A percentile compares a stretch with the other conserved stretches of the same genome.
Evolutionary conservation across 2,113 vertebrate genomes (phyloP).

Genomic region (Heterotis niloticus): DNA sequence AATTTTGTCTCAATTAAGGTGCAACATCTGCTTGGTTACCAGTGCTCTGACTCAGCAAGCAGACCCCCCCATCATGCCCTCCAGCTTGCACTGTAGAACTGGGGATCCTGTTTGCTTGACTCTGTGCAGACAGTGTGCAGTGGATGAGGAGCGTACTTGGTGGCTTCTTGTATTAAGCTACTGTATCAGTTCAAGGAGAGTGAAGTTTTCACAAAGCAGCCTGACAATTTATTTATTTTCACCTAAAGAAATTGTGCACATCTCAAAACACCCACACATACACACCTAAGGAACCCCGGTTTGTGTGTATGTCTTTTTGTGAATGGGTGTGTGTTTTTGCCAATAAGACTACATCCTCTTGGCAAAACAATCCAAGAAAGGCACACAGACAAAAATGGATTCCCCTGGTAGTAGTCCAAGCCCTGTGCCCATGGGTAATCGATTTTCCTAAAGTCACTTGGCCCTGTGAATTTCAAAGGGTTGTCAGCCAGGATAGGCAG

Average conservation of each 20-base stretch:
- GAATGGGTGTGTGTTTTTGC: neutral
- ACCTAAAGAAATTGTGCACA: too few relatives aligned
- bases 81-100: neutral
- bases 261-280: too few relatives aligned
- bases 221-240: too few relatives aligned
- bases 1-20: constrained; percentile 20
- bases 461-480: neutral
- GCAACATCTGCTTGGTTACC: constrained; percentile 13
- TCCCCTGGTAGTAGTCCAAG: neutral
- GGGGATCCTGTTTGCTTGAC: neutral
- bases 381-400: neutral
- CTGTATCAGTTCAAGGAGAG: too few relatives aligned
- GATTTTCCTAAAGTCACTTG: neutral
- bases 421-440: neutral
- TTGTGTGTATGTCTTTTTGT: neutral
- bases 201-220: too few relatives aligned
- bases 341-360: neutral
- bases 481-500: neutral
- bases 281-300: too few relatives aligned
- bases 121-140: neutral
- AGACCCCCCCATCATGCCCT: neutral
- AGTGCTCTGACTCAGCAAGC: neutral
- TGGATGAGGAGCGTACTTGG: too few relatives aligned
- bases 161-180: too few relatives aligned
- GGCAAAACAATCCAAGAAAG: neutral